Base-by-base conservation (phyloP, 2,888 invertebrate genomes). In the Hypomecis punctinalis region DNA sequence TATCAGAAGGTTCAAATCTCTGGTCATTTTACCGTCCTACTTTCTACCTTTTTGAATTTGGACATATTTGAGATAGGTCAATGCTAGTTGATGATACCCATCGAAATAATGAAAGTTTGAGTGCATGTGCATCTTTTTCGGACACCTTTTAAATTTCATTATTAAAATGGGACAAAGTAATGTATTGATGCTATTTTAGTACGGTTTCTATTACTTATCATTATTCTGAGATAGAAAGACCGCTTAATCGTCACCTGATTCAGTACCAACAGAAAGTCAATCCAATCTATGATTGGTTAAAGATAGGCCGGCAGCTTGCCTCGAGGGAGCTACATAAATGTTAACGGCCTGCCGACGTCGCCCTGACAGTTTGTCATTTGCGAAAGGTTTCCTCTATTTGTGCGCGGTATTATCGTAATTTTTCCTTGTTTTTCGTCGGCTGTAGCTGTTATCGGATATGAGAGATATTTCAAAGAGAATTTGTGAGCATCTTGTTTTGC, bases 281-380 rank as follows among this genome's bases (percentile, higher is more conserved):
- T 42, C 35, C 52, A 56, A 61, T 52, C 23, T 86, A 82, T 86
- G 86, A 86, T 86, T 85, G 84, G 81, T 82, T 79, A 77, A 76
- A 78, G 83, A 86, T 86, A 87, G 80, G 79, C 83, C 81, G 76
- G 75, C 61, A 78, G 80, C 80, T 76, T 76, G 80, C 82, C 85
- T 82, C 85, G 59, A 66, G 85, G 85, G 87, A 84, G 75, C 77
- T 76, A 77, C 77, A 81, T 80, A 83, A 83, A 85, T 82, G 81
- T 81, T 83, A 81, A 81, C 79, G 79, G 70, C 71, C 76, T 78
- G 76, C 79, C 79, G 74, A 70, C 74, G 67, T 72, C 74, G 73
- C 61, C 66, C 33, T 59, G 69, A 69, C 71, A 69, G 66, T 69
- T 61, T 70, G 69, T 70, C 72, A 69, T 72, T 72, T 65, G 42